These are phyloP conservation scores for Psylliodes chrysocephalus DNA, from an alignment of 2,888 invertebrate genomes.

Conservation along the genomic window DNA sequence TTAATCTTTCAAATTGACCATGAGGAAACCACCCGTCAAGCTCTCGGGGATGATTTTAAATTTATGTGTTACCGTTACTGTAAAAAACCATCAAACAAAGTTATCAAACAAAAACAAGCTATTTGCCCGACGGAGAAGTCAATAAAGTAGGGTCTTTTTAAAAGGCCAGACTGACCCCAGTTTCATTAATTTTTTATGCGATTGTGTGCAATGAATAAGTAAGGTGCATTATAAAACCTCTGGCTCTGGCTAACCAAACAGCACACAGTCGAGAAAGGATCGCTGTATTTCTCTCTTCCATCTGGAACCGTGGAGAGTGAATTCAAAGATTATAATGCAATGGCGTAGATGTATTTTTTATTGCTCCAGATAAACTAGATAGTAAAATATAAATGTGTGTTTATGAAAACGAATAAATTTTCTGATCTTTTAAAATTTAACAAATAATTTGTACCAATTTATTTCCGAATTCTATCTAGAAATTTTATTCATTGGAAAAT, in stretches of 20 bases:
- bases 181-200: constrained; percentile 64
- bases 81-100: constrained; percentile 65
- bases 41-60: constrained; percentile 58
- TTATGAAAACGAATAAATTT: too few species aligned
- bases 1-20: constrained; percentile 42
- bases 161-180: constrained; percentile 62
- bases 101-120: constrained; percentile 65
- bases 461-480: too few species aligned
- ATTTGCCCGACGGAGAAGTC: constrained; percentile 63
- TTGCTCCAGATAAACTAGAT: too few species aligned
- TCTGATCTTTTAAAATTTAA: too few species aligned
- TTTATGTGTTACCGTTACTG: constrained; percentile 61
- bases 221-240: constrained; percentile 63
- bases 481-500: too few species aligned
- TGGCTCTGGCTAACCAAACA: constrained; percentile 45
- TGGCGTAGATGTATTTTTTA: constrained; percentile 35
- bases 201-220: constrained; percentile 66
- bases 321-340: constrained; percentile 25
- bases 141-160: constrained; percentile 64
- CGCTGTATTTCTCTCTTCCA: constrained; percentile 18
- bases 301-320: constrained; percentile 23
- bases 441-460: too few species aligned
- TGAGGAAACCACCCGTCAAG: constrained; percentile 31
- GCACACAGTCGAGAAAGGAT: constrained; percentile 42
- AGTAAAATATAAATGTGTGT: too few species aligned